These are phyloP conservation scores for Camelus dromedarius DNA, from an alignment of 2,113 vertebrate species.

Conservation along the genomic window DNA sequence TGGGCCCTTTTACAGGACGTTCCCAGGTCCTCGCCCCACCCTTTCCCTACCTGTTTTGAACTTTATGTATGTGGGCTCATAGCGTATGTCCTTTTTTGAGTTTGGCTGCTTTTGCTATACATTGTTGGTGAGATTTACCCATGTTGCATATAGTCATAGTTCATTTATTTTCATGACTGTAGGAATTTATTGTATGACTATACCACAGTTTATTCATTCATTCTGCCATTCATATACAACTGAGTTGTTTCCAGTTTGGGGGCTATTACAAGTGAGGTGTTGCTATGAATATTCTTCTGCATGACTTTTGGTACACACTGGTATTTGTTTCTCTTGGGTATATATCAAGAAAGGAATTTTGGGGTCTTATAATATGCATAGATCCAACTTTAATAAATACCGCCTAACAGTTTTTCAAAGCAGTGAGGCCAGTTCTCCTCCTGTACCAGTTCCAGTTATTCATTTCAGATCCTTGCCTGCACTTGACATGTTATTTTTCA, in stretches of 20 bases:
- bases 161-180: background rate
- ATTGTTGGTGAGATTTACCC: background rate
- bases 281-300: background rate
- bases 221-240: background rate
- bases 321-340: background rate
- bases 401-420: background rate
- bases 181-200: background rate
- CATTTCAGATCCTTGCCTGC: background rate
- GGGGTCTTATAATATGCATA: background rate
- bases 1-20: background rate
- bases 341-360: background rate
- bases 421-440: background rate
- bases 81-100: background rate
- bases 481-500: background rate
- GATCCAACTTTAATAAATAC: conserved; percentile 10
- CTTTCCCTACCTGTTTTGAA: background rate
- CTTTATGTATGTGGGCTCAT: background rate
- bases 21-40: background rate
- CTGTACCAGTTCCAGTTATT: background rate
- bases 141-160: background rate
- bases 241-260: background rate
- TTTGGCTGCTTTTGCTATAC: background rate
- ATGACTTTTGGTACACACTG: background rate
- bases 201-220: background rate
- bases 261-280: background rate